Evolutionary conservation across 2,888 invertebrate genomes (phyloP), one percentile per base, ranked within the genome.

Genomic region (Amiota mariae): DNA sequence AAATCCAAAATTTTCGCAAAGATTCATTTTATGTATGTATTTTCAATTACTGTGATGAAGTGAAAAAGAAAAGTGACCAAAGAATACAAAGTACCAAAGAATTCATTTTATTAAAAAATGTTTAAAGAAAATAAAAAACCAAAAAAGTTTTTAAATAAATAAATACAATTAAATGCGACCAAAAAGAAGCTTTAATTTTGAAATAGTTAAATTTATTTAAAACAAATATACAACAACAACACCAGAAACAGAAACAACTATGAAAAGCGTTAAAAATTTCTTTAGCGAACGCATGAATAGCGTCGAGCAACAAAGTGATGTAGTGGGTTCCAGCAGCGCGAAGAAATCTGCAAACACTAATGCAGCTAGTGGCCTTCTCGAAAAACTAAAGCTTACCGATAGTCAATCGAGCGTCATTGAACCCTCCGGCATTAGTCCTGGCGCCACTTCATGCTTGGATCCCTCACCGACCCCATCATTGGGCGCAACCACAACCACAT

Each of bases 201-300:
- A 8, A 59, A 59, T 59, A 59, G 20, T 18, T 18, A 36, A 49
- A 66, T 73, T 70, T 56, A 63, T 73, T 71, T 66, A 36, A 46
- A 64, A 6, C 59, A 59, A 67, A 71, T 63, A 61, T 49, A 59
- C 24, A 63, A 68, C n/a, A n/a, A n/a, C n/a, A n/a, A n/a, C n/a
- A n/a, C n/a, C n/a, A n/a, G 54, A 71, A 24, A 49, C 18, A 61
- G 75, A 56, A 24, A 59, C 56, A 72, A 76, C 64, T 63, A 89
- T 89, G 89, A 89, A 88, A 78, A 89, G 90, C 81, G 89, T 89
- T 12, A 88, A 87, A 79, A 88, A 89, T 79, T 90, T 89, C 79
- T 86, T 89, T 72, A 87, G 85, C 77, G 89, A 90, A 74, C 89
- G 89, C 74, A 88, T 89, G 77, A 89, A 86, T 77, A 90, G 89